Conservation (phyloP, 2,113 vertebrate species). For the Willisornis vidua region DNA sequence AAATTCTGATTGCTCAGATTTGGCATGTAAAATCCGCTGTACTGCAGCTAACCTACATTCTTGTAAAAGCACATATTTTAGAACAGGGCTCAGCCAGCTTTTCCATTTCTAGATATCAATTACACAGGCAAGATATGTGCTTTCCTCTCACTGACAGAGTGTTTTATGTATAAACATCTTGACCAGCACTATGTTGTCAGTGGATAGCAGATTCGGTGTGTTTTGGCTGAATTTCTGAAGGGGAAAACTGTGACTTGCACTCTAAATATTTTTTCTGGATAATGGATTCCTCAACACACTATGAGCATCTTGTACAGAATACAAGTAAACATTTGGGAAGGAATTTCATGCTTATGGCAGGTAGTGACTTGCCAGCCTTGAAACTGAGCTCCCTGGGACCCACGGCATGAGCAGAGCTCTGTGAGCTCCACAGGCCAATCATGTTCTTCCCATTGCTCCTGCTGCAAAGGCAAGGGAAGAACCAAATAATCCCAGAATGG, state of each 20-base stretch:
- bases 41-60: neutral
- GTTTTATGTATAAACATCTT: slow-evolving; percentile 23
- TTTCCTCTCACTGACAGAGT: neutral
- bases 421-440: neutral
- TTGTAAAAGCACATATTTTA: neutral
- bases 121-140: neutral
- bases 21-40: neutral
- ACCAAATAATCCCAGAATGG: fast-evolving
- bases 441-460: neutral
- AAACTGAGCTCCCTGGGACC: neutral
- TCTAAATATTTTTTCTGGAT: slow-evolving; percentile 59
- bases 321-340: neutral
- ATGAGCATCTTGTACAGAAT: slow-evolving; percentile 29
- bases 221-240: slow-evolving; percentile 42
- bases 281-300: slow-evolving; percentile 14
- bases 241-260: slow-evolving; percentile 22
- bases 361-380: neutral
- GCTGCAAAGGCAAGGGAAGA: fast-evolving
- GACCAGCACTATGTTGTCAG: neutral
- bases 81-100: neutral
- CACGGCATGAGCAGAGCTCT: fast-evolving
- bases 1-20: neutral
- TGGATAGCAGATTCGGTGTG: neutral
- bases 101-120: neutral
- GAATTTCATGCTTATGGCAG: neutral